These are phyloP conservation scores for Himalopsyche phryganea DNA, from an alignment of 1,140 invertebrate species.

Conservation along the genomic window DNA sequence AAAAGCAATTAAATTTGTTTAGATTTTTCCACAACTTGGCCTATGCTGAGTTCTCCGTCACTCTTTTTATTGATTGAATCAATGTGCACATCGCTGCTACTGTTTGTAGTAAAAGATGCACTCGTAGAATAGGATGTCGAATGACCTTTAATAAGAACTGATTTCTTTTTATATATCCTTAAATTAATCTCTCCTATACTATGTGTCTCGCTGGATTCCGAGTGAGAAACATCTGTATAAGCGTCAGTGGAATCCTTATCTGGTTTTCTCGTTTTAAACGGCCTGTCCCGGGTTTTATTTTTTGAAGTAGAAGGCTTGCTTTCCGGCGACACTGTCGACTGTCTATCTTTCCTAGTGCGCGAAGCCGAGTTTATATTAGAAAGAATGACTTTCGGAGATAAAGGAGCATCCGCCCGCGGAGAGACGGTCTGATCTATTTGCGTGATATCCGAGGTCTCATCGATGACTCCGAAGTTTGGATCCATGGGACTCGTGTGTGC, in stretches of 20 bases:
- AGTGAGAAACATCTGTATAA: conserved; percentile 43
- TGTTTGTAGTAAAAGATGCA: conserved; percentile 20
- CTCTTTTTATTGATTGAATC: conserved; percentile 37
- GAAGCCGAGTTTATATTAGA: conserved; percentile 7
- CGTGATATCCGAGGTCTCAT: conserved; percentile 23
- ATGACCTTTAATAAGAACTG: conserved; percentile 33
- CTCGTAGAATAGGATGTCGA: conserved; percentile 10
- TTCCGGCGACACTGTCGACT: neutral
- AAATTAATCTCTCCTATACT: conserved; percentile 43
- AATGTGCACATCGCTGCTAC: conserved; percentile 26
- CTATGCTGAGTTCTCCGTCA: conserved; percentile 45
- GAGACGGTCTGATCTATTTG: conserved; percentile 32
- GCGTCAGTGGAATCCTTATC: conserved; percentile 17
- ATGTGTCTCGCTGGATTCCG: conserved; percentile 41
- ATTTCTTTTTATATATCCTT: conserved; percentile 40
- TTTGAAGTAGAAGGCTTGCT: conserved; percentile 1
- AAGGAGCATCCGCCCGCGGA: neutral
- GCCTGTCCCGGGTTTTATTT: neutral
- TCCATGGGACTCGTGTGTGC: conserved; percentile 45
- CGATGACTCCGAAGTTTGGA: conserved; percentile 14
- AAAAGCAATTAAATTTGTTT: no score
- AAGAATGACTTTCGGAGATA: conserved; percentile 1
- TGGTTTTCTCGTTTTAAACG: neutral
- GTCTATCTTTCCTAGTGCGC: neutral
- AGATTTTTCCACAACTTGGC: conserved; percentile 21